A percentile compares a stretch with the other conserved stretches of the same genome.
These are phyloP conservation scores for Caenorhabditis remanei DNA, from an alignment of 1,140 invertebrate species.

Conservation along the genomic window DNA sequence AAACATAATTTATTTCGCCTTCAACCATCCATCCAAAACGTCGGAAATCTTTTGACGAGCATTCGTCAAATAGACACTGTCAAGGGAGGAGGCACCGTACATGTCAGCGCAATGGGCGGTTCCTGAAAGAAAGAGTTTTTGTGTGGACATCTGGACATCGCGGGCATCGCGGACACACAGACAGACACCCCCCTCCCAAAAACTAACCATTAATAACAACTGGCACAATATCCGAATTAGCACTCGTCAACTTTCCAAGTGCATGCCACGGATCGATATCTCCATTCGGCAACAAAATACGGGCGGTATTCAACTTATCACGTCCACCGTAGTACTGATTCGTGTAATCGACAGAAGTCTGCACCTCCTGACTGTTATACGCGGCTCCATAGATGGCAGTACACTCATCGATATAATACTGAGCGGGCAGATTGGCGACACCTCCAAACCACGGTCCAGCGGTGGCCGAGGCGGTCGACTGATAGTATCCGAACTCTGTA, in stretches of 20 bases:
- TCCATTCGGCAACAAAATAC: constrained; percentile 90
- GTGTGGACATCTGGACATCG: no score
- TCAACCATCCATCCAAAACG: constrained; percentile 34
- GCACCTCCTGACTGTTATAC: constrained; percentile 82
- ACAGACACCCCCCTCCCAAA: not conserved
- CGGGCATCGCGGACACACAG: not conserved
- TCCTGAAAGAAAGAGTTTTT: constrained; percentile 1
- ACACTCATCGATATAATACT: constrained; percentile 86
- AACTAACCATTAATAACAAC: constrained; percentile 70
- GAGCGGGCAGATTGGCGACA: constrained; percentile 77
- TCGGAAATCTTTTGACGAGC: constrained; percentile 22
- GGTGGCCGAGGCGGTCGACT: constrained; percentile 84
- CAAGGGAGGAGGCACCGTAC: constrained; percentile 52
- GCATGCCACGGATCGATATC: constrained; percentile 94
- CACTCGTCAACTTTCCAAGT: constrained; percentile 80
- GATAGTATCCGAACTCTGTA: constrained; percentile 93
- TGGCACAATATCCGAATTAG: constrained; percentile 76
- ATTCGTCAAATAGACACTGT: constrained; percentile 32
- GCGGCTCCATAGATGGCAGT: constrained; percentile 85
- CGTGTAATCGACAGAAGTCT: constrained; percentile 81
- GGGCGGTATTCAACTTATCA: constrained; percentile 82
- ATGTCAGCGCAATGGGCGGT: constrained; percentile 68
- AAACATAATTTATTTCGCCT: not conserved
- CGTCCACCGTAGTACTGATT: constrained; percentile 87
- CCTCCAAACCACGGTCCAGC: constrained; percentile 65